A percentile compares a stretch with the other conserved stretches of the same genome.
These are phyloP conservation scores for Drosophila kuntzei DNA, from an alignment of 2,888 invertebrate genomes.

Conservation along the genomic window DNA sequence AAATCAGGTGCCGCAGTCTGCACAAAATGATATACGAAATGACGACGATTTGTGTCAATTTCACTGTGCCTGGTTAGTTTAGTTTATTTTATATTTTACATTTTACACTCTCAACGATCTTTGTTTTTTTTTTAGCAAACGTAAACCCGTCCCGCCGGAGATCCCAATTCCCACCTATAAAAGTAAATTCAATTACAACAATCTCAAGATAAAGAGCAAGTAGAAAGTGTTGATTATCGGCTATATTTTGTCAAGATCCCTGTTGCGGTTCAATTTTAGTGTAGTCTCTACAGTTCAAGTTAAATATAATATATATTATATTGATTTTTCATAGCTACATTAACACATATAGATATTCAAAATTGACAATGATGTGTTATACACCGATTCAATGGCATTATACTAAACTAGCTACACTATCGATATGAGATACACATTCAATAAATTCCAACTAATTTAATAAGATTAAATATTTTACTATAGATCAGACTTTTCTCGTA, in stretches of 20 bases:
- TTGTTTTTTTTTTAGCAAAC: slow-evolving; percentile 54
- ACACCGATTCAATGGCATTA: not conserved
- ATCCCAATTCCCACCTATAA: slow-evolving; percentile 35
- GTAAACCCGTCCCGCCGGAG: slow-evolving; percentile 24
- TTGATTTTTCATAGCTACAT: slow-evolving; percentile 4
- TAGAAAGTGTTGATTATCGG: slow-evolving; percentile 5
- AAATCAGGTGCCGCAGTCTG: not conserved
- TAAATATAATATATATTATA: not conserved
- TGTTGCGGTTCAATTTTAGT: not conserved
- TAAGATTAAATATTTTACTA: not conserved
- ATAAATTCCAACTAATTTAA: not conserved
- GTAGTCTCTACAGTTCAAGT: not conserved
- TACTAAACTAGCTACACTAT: not conserved
- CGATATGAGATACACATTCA: too few species aligned
- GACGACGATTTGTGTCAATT: slow-evolving; percentile 39
- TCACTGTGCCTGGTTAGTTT: slow-evolving; percentile 61
- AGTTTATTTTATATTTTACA: not conserved
- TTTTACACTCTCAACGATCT: not conserved
- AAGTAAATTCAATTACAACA: slow-evolving; percentile 65
- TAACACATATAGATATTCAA: not conserved
- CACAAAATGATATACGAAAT: not conserved
- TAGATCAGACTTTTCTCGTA: too few species aligned
- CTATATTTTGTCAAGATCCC: not conserved
- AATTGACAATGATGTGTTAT: not conserved
- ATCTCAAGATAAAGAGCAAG: slow-evolving; percentile 47